Evolutionary conservation across 2,113 vertebrate genomes (phyloP).

Genomic region (Anguilla rostrata): DNA sequence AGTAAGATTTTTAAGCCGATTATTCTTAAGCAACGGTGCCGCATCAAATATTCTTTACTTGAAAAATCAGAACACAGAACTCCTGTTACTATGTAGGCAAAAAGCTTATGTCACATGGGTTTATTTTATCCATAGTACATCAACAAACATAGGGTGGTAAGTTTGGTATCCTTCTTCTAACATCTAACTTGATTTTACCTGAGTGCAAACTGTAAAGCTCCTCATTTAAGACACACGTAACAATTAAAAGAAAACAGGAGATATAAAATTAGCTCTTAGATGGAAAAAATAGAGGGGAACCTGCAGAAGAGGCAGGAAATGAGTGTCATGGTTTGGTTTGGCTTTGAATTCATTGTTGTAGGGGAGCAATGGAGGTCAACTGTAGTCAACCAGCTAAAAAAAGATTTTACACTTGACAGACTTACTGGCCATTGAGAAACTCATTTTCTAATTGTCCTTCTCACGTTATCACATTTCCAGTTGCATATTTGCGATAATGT

Average conservation of each 20-base stretch:
- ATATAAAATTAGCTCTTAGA: background rate
- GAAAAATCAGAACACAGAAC: background rate
- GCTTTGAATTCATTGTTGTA: background rate
- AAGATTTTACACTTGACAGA: constrained; percentile 3
- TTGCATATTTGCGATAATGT: background rate
- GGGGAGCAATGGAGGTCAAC: background rate
- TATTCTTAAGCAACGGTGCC: background rate
- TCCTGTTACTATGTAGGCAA: background rate
- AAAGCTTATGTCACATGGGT: background rate
- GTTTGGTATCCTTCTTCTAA: background rate
- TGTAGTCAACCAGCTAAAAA: background rate
- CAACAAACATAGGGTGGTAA: background rate
- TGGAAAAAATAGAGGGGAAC: background rate
- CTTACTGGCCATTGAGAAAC: background rate
- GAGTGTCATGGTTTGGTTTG: background rate
- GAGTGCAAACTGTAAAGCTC: background rate
- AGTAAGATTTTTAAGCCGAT: constrained; percentile 3
- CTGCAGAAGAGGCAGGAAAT: background rate
- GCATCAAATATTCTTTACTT: constrained; percentile 9
- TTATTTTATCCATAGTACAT: background rate
- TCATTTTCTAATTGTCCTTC: background rate
- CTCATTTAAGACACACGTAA: background rate
- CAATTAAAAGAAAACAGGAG: background rate
- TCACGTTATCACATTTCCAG: background rate
- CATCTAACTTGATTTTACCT: background rate